A percentile compares a stretch with the other conserved stretches of the same genome.
Conservation (phyloP, 1,140 invertebrate genomes). For the Caenorhabditis brenneri region DNA sequence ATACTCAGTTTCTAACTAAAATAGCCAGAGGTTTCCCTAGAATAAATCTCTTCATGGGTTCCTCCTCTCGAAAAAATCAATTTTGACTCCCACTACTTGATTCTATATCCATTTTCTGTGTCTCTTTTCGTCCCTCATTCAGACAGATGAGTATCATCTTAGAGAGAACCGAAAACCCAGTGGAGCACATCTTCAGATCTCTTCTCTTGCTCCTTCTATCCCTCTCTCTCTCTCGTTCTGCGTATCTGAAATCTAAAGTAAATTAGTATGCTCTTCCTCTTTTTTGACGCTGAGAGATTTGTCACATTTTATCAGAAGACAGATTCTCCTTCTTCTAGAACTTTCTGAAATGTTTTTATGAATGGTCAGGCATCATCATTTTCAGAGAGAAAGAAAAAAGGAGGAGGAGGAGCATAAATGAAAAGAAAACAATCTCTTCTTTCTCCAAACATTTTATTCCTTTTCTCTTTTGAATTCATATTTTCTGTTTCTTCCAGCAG, state of each 20-base stretch:
- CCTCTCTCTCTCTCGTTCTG: not conserved
- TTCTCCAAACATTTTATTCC: not conserved
- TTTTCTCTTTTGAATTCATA: not conserved
- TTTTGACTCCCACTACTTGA: too few relatives aligned
- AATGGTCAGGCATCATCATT: slow-evolving; percentile 7
- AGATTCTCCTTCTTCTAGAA: not conserved
- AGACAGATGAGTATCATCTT: not conserved
- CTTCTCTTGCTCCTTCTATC: not conserved
- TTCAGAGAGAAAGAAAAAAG: not conserved
- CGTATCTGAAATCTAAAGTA: slow-evolving; percentile 15
- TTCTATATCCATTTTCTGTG: too few relatives aligned
- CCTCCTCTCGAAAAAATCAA: too few relatives aligned
- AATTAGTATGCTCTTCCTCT: slow-evolving; percentile 10
- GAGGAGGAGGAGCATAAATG: not conserved
- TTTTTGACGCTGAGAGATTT: not conserved
- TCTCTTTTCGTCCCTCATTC: too few relatives aligned
- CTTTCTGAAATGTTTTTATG: not conserved
- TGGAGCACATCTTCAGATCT: slow-evolving; percentile 27
- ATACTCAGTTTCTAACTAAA: too few relatives aligned
- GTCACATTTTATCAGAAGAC: not conserved
- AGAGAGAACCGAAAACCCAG: slow-evolving; percentile 16
- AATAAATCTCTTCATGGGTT: too few relatives aligned
- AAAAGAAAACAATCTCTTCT: not conserved
- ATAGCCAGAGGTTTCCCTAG: too few relatives aligned
- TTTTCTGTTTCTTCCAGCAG: not conserved